A percentile compares a stretch with the other conserved stretches of the same genome.
Evolutionary conservation across 2,888 invertebrate species (phyloP).

Genomic region (Diplazon laetatorius): DNA sequence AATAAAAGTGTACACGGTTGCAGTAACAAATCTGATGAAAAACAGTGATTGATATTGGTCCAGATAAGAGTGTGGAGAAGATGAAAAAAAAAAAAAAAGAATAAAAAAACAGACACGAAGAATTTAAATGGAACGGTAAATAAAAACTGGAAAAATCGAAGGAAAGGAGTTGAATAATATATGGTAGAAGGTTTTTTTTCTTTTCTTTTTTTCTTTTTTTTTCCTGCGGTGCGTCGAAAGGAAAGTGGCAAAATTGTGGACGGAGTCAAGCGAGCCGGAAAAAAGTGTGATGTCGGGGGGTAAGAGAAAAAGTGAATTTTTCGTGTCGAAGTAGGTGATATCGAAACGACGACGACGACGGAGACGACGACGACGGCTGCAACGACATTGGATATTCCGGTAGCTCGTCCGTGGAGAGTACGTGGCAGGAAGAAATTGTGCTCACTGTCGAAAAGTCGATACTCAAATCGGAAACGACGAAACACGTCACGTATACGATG

Average conservation of each 20-base stretch:
- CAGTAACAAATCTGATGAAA: no score
- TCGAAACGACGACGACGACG: conserved; percentile 2
- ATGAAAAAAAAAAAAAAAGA: no score
- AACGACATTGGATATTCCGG: background rate
- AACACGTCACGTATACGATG: conserved; percentile 12
- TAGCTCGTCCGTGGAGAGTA: background rate
- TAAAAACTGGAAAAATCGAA: background rate
- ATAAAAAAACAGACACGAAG: no score
- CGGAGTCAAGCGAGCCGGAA: conserved; percentile 18
- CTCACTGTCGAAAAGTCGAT: conserved; percentile 18
- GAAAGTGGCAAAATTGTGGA: background rate
- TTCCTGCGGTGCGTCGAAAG: background rate
- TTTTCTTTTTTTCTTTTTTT: no score
- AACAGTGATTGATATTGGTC: no score
- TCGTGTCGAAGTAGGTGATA: conserved; percentile 2
- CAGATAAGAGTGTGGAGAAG: no score
- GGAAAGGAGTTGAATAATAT: background rate
- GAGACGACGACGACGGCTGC: background rate
- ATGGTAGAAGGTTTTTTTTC: background rate
- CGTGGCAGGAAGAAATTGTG: conserved; percentile 1
- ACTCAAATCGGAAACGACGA: conserved; percentile 28
- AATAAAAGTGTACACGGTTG: no score
- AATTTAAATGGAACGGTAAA: background rate
- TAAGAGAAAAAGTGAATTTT: conserved; percentile 17
- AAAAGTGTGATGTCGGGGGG: background rate